Evolutionary conservation across 2,113 vertebrate genomes (phyloP), one percentile per base, ranked within the genome.

Genomic region (Monopterus albus): DNA sequence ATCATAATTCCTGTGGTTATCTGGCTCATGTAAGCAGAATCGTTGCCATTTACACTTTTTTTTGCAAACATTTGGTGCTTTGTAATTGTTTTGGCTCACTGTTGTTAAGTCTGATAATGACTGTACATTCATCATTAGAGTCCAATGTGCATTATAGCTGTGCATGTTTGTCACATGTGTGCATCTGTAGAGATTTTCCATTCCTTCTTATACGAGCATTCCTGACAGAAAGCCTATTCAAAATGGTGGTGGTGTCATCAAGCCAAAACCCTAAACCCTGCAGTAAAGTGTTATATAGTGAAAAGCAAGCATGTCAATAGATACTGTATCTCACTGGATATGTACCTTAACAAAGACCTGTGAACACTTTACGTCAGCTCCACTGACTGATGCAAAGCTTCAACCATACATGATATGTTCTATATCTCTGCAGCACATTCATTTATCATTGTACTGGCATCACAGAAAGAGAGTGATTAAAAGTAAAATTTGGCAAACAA

Each of bases 401-500:
- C 76, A 72, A 49, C 74, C 70, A 55, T 25, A 61, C 23, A 64
- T n/a, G 38, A 23, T 26, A 10, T 10, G 31, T 53, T 65, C 64
- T 65, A 43, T 57, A 64, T 62, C 82, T 81, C 67, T 17, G 63
- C 63, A 51, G 45, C 10, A 31, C 26, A 51, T 60, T 72, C 49
- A 45, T 73, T 81, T 82, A 25, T 62, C 79, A 85, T 77, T 79
- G 58, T 10, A 62, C 35, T 46, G 64, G 65, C 56, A 56, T 45
- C 35, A 20, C 64, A 35, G 61, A 78, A 64, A 68, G 29, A 72
- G 61, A 43, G 72, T 51, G 69, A 87, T 88, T 83, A 83, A 86
- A 87, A 86, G 45, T 70, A 29, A 56, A 79, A 78, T 62, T 29
- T 84, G 86, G 87, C 76, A 79, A 72, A 79, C 76, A 59, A 61